Evolutionary conservation across 2,113 vertebrate species (phyloP), one percentile per base, ranked within the genome.

Genomic region (Aptenodytes patagonicus): DNA sequence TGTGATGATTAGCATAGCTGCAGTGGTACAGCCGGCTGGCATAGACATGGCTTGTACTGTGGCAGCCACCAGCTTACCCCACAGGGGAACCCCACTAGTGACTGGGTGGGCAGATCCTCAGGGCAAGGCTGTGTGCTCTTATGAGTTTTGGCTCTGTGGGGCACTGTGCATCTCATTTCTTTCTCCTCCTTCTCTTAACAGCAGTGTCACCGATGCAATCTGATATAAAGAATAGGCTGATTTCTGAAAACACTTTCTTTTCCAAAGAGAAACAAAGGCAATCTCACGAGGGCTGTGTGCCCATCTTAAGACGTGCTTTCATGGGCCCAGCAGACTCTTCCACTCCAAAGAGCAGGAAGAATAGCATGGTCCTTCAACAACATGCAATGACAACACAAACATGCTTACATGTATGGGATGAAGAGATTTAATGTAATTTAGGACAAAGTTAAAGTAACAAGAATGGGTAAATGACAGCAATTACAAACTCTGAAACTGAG

Each of bases 311-410:
- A 61, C 20, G 8, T 20, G 38, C 22, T 76, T 89, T 40, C 20
- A 10, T 44, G 44, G 69, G 26, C 49, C 29, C 38, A 52, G 44
- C 32, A 36, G 61, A 28, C 55, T 71, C 21, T 69, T 79, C 28
- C 3, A 7, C 51, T 64, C 42, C 13, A 36, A 78, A 66, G 40
- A 82, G 34, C 26, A 47, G 64, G 31, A 65, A 54, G 5, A 47
- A 20, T 61, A 64, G 60, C 8, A 8, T 29, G 26, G 21, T 52
- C 32, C 42, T 79, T 54, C 34, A 44, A 6, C 34, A 70, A 2
- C 46, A 60, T 0, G 0, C 19, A 13, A 19, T 22, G 44, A 26
- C 18, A 49, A 36, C 15, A 44, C 44, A 51, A 42, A 24, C 1
- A 1, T 26, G 16, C 31, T 82, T 66, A 51, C 11, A 8, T 0